Conservation (phyloP, 2,113 vertebrate genomes). For the Crotalus tigris region DNA sequence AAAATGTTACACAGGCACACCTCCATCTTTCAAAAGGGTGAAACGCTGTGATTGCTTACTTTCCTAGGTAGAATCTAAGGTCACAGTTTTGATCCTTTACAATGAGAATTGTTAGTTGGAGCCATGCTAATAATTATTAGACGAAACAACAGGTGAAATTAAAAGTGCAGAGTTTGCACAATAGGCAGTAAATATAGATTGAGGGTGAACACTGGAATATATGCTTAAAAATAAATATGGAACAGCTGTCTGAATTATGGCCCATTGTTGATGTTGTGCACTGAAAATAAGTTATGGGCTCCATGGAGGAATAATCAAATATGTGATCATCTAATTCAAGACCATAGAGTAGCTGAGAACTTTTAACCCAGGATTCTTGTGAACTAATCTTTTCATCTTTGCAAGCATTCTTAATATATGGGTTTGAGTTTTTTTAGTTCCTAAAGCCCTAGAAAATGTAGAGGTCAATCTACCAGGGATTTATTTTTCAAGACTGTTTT, state of each 20-base stretch:
- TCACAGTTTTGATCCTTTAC: background rate
- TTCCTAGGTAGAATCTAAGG: background rate
- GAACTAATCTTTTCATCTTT: slow-evolving; percentile 13
- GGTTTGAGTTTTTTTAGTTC: background rate
- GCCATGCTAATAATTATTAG: slow-evolving; percentile 5
- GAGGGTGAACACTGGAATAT: background rate
- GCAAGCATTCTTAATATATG: background rate
- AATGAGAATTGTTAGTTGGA: background rate
- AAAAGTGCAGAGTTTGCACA: slow-evolving; percentile 15
- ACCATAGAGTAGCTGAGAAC: slow-evolving; percentile 1
- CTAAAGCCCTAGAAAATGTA: slow-evolving; percentile 5
- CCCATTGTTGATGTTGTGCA: slow-evolving; percentile 24
- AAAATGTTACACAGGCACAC: background rate
- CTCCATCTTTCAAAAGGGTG: background rate
- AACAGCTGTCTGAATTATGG: slow-evolving; percentile 23
- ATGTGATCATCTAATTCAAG: slow-evolving; percentile 25
- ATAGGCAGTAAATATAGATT: slow-evolving; percentile 26
- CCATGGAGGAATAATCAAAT: slow-evolving; percentile 15
- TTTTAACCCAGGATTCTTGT: slow-evolving; percentile 14
- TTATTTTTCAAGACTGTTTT: background rate
- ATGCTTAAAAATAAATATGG: slow-evolving; percentile 12
- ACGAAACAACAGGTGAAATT: slow-evolving; percentile 31
- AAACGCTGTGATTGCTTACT: background rate
- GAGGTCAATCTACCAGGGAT: background rate
- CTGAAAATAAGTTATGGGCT: slow-evolving; percentile 25